Conservation (phyloP, 2,113 vertebrate genomes). For the Onychorhynchus coronatus region DNA sequence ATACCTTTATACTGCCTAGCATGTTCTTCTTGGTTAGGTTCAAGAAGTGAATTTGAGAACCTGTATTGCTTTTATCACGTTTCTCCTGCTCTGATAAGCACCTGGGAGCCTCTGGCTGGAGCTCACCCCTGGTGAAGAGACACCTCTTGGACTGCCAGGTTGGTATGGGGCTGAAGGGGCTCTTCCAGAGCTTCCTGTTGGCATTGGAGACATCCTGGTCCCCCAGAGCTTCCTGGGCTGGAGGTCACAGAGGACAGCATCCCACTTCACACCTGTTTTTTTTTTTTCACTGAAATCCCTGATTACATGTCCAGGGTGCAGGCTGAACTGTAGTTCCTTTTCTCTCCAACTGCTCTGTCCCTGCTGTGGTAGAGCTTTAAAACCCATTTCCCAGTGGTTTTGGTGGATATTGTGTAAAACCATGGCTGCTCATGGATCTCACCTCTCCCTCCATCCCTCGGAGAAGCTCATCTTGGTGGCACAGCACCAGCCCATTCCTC, state of each 20-base stretch:
- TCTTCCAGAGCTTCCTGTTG: neutral
- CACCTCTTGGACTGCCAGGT: neutral
- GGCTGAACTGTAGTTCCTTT: neutral
- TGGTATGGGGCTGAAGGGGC: neutral
- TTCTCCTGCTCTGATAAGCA: neutral
- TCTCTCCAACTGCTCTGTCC: neutral
- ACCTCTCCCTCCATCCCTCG: neutral
- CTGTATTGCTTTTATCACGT: neutral
- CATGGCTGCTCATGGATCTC: neutral
- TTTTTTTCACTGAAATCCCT: neutral
- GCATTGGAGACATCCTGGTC: too few relatives aligned
- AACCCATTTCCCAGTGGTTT: neutral
- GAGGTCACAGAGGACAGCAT: neutral
- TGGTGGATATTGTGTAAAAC: neutral
- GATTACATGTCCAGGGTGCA: neutral
- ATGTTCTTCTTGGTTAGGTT: neutral
- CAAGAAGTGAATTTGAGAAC: neutral
- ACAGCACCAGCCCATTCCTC: neutral
- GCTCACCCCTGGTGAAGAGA: neutral
- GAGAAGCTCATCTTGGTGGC: neutral
- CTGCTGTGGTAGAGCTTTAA: neutral
- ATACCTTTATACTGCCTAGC: accelerated
- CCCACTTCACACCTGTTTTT: neutral
- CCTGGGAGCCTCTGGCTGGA: neutral
- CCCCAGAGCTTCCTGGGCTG: neutral